A percentile compares a stretch with the other conserved stretches of the same genome.
Evolutionary conservation across 2,888 invertebrate genomes (phyloP).

Genomic region (Acrobasis suavella): DNA sequence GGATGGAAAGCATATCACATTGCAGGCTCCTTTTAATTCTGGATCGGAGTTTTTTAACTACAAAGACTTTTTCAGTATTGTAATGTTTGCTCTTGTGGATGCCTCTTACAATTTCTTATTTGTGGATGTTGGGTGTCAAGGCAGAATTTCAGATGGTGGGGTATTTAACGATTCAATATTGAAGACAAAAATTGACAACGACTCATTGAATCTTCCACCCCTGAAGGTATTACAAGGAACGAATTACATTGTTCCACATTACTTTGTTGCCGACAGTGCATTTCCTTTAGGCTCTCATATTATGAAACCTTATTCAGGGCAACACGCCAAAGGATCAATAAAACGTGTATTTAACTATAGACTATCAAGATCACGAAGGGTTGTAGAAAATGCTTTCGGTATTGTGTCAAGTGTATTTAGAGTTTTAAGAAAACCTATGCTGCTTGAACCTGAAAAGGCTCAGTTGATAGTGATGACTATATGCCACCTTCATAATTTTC

Average conservation of each 20-base stretch:
- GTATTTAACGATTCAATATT: background rate
- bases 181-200: background rate
- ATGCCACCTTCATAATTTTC: background rate
- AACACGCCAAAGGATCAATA: background rate
- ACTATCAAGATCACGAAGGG: background rate
- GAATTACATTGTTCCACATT: background rate
- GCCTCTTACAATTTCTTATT: background rate
- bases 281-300: background rate
- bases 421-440: background rate
- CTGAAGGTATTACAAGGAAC: background rate
- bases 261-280: background rate
- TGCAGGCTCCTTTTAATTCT: slow-evolving; percentile 1
- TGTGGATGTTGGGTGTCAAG: slow-evolving; percentile 5
- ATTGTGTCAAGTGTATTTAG: background rate
- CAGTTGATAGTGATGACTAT: background rate
- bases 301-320: slow-evolving; percentile 1
- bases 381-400: slow-evolving; percentile 9
- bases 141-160: background rate
- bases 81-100: background rate
- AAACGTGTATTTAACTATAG: background rate
- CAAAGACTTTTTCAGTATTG: background rate
- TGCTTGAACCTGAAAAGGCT: slow-evolving; percentile 3
- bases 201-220: background rate
- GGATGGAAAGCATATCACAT: background rate
- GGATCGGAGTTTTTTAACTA: background rate